A percentile compares a stretch with the other conserved stretches of the same genome.
Conservation (phyloP, 2,888 invertebrate species). For the Sinotaia quadrata region DNA sequence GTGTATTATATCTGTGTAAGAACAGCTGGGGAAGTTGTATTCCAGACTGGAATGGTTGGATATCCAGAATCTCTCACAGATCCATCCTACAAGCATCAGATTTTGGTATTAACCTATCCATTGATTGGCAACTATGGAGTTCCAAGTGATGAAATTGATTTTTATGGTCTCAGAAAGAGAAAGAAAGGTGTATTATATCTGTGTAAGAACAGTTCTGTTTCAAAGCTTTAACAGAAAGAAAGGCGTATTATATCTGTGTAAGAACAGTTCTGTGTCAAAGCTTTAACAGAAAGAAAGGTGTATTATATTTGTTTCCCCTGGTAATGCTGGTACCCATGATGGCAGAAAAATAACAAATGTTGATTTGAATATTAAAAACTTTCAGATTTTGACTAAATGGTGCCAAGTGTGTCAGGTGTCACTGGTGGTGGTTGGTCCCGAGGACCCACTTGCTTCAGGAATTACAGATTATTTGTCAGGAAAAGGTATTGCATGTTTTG, state of each 20-base stretch:
- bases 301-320: no score
- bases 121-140: constrained; percentile 98
- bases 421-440: constrained; percentile 93
- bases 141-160: constrained; percentile 81
- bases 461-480: constrained; percentile 80
- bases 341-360: no score
- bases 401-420: constrained; percentile 75
- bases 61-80: constrained; percentile 99
- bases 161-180: constrained; percentile 78
- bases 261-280: no score
- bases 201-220: no score
- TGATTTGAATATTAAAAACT: constrained; percentile 75
- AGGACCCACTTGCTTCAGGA: constrained; percentile 92
- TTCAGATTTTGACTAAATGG: constrained; percentile 74
- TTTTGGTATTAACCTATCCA: constrained; percentile 96
- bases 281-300: no score
- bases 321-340: no score
- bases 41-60: constrained; percentile 99
- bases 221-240: no score
- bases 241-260: no score
- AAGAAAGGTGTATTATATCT: no score
- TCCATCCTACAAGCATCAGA: constrained; percentile 95
- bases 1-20: no score
- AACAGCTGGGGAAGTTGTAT: constrained; percentile 84
- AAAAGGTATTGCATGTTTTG: no score